Evolutionary conservation across 2,888 invertebrate species (phyloP).

Genomic region (Actias luna): DNA sequence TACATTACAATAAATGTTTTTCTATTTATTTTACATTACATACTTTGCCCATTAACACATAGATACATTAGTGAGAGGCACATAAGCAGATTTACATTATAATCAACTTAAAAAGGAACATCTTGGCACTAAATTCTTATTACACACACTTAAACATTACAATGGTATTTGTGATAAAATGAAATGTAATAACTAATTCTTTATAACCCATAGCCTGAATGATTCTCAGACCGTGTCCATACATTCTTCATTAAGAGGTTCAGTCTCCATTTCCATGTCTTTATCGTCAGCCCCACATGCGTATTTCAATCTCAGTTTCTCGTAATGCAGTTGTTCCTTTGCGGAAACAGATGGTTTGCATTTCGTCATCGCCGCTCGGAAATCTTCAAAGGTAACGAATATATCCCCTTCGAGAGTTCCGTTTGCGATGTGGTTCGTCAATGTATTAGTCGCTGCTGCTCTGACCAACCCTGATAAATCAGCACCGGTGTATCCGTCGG

Average conservation of each 20-base stretch:
- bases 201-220: constrained; percentile 43
- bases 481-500: constrained; percentile 94
- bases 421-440: constrained; percentile 87
- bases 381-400: constrained; percentile 86
- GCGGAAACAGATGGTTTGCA: constrained; percentile 93
- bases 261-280: constrained; percentile 82
- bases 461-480: constrained; percentile 95
- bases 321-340: constrained; percentile 90
- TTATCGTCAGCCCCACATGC: constrained; percentile 76
- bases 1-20: constrained; percentile 20
- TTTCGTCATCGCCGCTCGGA: constrained; percentile 88
- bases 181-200: constrained; percentile 41
- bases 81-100: constrained; percentile 27
- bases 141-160: constrained; percentile 40
- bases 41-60: constrained; percentile 18
- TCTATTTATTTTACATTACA: constrained; percentile 17
- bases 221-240: constrained; percentile 76
- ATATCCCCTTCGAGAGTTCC: constrained; percentile 79
- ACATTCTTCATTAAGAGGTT: constrained; percentile 69
- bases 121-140: constrained; percentile 62
- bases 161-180: constrained; percentile 37
- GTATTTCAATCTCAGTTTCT: constrained; percentile 86
- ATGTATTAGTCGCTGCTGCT: constrained; percentile 91
- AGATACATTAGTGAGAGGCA: constrained; percentile 17
- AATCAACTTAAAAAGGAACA: constrained; percentile 40